Evolutionary conservation across 2,888 invertebrate genomes (phyloP).

Genomic region (Parochlus steinenii): DNA sequence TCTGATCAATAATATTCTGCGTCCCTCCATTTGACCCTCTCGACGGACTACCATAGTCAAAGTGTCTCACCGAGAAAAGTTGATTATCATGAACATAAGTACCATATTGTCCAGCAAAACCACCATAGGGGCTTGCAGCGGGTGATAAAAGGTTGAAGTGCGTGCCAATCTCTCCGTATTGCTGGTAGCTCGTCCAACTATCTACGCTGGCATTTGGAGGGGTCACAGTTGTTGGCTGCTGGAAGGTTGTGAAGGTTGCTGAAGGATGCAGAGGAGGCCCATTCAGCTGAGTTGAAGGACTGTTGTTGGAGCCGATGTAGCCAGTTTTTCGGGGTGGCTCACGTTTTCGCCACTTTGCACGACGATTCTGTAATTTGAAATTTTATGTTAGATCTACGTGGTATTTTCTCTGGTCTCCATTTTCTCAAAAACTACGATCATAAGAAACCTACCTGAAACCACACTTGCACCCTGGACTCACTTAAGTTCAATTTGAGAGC

Average conservation of each 20-base stretch:
- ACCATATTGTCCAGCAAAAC: conserved; percentile 45
- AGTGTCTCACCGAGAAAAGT: conserved; percentile 48
- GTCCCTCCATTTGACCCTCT: conserved; percentile 23
- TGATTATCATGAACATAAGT: conserved; percentile 55
- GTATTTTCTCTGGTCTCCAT: background rate
- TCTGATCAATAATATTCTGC: conserved; percentile 14
- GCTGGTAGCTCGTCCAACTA: conserved; percentile 59
- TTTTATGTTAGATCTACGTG: background rate
- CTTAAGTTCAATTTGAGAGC: conserved; percentile 80
- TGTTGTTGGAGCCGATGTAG: conserved; percentile 51
- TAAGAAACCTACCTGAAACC: conserved; percentile 23
- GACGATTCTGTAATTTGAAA: conserved; percentile 48
- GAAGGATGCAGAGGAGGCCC: conserved; percentile 19
- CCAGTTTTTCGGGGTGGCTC: conserved; percentile 85
- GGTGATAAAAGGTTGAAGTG: conserved; percentile 49
- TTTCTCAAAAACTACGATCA: background rate
- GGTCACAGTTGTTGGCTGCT: conserved; percentile 39
- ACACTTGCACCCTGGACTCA: conserved; percentile 50
- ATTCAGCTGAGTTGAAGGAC: conserved; percentile 44
- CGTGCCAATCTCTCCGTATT: conserved; percentile 62
- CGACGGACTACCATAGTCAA: conserved; percentile 30
- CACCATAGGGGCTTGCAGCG: conserved; percentile 45
- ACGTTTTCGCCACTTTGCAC: conserved; percentile 88
- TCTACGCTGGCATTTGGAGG: conserved; percentile 49
- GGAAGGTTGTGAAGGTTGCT: conserved; percentile 45